A percentile compares a stretch with the other conserved stretches of the same genome.
phyloP scores from a whole-genome alignment of 2,888 invertebrate species.

The Elegia similella region DNA sequence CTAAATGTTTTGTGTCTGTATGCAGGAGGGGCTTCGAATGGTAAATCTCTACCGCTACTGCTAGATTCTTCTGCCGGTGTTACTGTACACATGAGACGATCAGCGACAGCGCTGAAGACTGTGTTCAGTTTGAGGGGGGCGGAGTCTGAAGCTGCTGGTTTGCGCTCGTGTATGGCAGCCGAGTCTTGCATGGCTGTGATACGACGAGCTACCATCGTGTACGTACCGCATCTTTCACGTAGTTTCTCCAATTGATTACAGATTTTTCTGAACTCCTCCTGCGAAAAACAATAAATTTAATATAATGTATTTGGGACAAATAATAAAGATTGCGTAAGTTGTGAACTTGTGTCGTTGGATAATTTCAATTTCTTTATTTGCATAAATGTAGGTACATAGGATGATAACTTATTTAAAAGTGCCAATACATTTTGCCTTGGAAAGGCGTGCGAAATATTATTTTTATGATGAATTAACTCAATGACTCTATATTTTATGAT shows the following conservation, averaged over 20 bases:
- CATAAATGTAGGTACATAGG: too few relatives aligned
- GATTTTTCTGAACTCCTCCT: constrained; percentile 92
- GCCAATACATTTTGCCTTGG: too few relatives aligned
- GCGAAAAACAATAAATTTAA: too few relatives aligned
- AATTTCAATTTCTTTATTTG: too few relatives aligned
- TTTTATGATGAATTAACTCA: too few relatives aligned
- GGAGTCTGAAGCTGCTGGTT: constrained; percentile 73
- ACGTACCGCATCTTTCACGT: constrained; percentile 89
- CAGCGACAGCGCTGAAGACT: constrained; percentile 77
- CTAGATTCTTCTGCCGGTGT: constrained; percentile 76
- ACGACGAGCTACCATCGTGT: constrained; percentile 87
- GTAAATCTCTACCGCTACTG: constrained; percentile 72
- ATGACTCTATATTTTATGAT: too few relatives aligned
- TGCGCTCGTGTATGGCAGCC: constrained; percentile 81
- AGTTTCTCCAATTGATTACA: constrained; percentile 90
- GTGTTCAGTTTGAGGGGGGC: constrained; percentile 76
- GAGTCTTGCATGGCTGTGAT: constrained; percentile 92
- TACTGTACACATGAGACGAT: constrained; percentile 75
- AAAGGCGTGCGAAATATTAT: too few relatives aligned
- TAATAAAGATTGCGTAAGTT: too few relatives aligned
- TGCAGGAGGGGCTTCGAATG: constrained; percentile 71
- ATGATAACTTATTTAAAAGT: too few relatives aligned
- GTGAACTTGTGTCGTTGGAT: too few relatives aligned
- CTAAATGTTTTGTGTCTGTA: constrained; percentile 76
- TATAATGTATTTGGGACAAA: too few relatives aligned